Base-by-base conservation (phyloP, 2,797 vertebrate genomes). In the Onychomys arenicola region DNA sequence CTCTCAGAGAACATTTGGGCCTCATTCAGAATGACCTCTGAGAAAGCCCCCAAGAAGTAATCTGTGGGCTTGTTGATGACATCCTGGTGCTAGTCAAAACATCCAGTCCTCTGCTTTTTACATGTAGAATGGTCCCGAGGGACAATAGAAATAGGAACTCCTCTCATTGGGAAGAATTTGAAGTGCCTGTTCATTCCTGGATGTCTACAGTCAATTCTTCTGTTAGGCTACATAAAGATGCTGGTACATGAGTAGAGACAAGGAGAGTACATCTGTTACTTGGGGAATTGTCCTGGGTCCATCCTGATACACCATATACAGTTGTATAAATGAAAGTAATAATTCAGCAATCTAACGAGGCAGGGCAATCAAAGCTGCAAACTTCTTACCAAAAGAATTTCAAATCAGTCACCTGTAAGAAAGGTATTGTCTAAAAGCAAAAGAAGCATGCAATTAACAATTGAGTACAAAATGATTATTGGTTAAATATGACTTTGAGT, bases 391-490 rank as follows among this genome's bases (percentile, higher is more conserved):
- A 55, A 83, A 75, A 63, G 75, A 91, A 71, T n/a, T 77, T 92
- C 59, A 92, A 77, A 32, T 9, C 75, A 89, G 32, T 27, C 67
- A 91, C 21, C 27, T 86, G 19, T 87, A 69, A 96, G 49, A 63
- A 93, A 84, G 46, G 5, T 49, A 27, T 52, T 88, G 76, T 10
- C 61, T 93, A 89, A 76, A 85, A 94, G n/a, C 52, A 82, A 95
- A 95, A 43, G 57, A 69, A 71, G 71, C 46, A 27, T 5, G 27
- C 87, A 87, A 14, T n/a, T 52, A 89, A 19, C 14, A 91, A 6
- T 37, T 83, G 37, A 55, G 61, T 71, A 89, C 57, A 29, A 92
- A 76, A 77, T 93, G 49, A 29, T 55, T 61, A 5, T 40, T 12
- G 65, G 63, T 57, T 32, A 96, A 57, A 77, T 40, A 88, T 29